A percentile compares a stretch with the other conserved stretches of the same genome.
Evolutionary conservation across 2,113 vertebrate genomes (phyloP).

Genomic region (Fregata magnificens): DNA sequence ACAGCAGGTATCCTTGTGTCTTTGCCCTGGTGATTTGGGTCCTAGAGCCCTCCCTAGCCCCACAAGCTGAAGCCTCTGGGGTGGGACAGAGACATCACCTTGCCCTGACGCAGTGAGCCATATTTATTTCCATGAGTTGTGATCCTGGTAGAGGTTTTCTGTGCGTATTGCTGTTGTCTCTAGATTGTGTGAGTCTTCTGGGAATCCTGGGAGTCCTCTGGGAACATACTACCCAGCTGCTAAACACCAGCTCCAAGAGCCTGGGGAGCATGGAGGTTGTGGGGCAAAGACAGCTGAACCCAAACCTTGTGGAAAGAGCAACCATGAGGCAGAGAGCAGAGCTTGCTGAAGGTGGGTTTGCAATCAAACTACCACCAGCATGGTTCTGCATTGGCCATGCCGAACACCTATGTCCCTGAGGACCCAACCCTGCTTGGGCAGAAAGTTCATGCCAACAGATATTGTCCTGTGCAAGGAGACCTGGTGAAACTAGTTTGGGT

Average conservation of each 20-base stretch:
- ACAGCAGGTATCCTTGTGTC: fast-evolving
- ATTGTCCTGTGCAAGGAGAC: background rate
- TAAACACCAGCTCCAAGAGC: background rate
- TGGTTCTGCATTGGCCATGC: background rate
- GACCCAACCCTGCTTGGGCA: background rate
- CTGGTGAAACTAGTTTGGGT: background rate
- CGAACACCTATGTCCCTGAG: background rate
- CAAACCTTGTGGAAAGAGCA: background rate
- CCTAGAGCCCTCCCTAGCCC: background rate
- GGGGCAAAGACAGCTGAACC: background rate
- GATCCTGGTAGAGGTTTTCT: background rate
- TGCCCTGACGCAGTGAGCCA: background rate
- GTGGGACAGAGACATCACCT: background rate
- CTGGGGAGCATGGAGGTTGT: background rate
- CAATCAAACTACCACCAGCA: background rate
- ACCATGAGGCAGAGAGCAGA: background rate
- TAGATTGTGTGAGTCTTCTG: background rate
- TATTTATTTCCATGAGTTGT: background rate
- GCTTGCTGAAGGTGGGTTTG: background rate
- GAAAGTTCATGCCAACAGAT: background rate
- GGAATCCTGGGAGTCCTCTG: background rate
- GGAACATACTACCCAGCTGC: background rate
- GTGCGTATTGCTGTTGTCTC: background rate
- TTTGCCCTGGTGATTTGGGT: background rate
- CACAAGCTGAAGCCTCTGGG: background rate